Percentiles rank a stretch among this genome's conserved stretches.
phyloP scores from a whole-genome alignment of 2,888 invertebrate species.

The Opisthograptis luteolata region DNA sequence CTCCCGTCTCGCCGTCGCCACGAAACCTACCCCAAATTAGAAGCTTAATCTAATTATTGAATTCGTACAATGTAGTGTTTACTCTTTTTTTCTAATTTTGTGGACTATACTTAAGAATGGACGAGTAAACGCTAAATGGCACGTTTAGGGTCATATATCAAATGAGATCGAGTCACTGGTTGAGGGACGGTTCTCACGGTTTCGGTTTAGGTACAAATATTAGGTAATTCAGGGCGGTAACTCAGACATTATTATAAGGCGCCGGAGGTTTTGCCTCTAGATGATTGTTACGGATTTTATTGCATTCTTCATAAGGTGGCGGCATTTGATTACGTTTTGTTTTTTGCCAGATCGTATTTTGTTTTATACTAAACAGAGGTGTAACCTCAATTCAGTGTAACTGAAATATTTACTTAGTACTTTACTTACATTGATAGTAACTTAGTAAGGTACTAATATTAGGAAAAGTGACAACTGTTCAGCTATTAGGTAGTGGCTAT shows the following conservation, averaged over 20 bases:
- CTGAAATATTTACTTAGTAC: too few relatives aligned
- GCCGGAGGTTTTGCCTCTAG: constrained; percentile 68
- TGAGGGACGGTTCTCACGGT: constrained; percentile 74
- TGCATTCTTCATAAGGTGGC: constrained; percentile 50
- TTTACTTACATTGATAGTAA: too few relatives aligned
- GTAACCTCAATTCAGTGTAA: too few relatives aligned
- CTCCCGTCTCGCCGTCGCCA: constrained; percentile 76
- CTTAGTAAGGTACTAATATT: too few relatives aligned
- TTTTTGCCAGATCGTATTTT: constrained; percentile 14
- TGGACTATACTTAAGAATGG: constrained; percentile 81
- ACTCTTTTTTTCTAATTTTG: constrained; percentile 82
- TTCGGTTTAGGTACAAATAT: constrained; percentile 54
- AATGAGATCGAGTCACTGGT: constrained; percentile 74
- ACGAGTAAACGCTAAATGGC: constrained; percentile 83
- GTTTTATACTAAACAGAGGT: constrained; percentile 8
- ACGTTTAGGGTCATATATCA: constrained; percentile 83
- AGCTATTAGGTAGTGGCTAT: too few relatives aligned
- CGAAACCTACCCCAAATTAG: constrained; percentile 73
- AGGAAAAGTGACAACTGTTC: too few relatives aligned
- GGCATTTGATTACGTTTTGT: constrained; percentile 33
- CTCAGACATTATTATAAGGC: constrained; percentile 65
- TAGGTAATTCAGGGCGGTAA: constrained; percentile 56
- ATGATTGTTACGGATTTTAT: constrained; percentile 72
- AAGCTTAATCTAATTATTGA: constrained; percentile 84
- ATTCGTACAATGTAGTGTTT: constrained; percentile 84